phyloP scores from a whole-genome alignment of 1,140 invertebrate species.

The Euschistus heros region DNA sequence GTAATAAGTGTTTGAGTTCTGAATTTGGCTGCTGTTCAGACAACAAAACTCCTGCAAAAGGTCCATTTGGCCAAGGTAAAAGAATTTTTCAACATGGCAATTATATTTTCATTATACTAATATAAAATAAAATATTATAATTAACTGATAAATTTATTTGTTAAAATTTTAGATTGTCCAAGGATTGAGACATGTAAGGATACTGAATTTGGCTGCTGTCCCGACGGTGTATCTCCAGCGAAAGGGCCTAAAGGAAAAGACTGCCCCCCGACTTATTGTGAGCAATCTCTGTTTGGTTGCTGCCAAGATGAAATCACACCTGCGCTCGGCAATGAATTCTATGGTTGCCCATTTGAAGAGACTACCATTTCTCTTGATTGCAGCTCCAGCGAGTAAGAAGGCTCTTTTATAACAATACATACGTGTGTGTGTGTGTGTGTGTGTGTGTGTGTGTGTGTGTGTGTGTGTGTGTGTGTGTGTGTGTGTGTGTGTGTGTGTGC shows the following conservation, averaged over 20 bases:
- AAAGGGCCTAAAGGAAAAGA: conserved; percentile 56
- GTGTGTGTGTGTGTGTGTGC: too few relatives aligned
- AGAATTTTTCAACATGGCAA: not conserved
- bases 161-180: conserved; percentile 45
- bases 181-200: conserved; percentile 64
- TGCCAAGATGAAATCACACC: conserved; percentile 69
- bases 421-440: too few relatives aligned
- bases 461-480: too few relatives aligned
- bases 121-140: conserved; percentile 7
- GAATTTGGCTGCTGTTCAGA: conserved; percentile 86
- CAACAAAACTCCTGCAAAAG: conserved; percentile 63
- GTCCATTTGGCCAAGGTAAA: conserved; percentile 69
- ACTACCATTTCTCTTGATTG: conserved; percentile 49
- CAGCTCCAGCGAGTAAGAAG: conserved; percentile 46
- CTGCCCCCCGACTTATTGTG: conserved; percentile 64
- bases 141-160: not conserved
- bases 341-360: conserved; percentile 55
- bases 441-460: too few relatives aligned
- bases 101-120: too few relatives aligned
- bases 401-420: not conserved
- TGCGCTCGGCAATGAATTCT: conserved; percentile 68
- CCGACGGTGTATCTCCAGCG: conserved; percentile 76
- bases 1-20: conserved; percentile 52
- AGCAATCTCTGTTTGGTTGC: conserved; percentile 71
- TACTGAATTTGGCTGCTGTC: conserved; percentile 77